Evolutionary conservation across 2,888 invertebrate genomes (phyloP), one percentile per base, ranked within the genome.

Genomic region (Hofmannophila pseudospretella): DNA sequence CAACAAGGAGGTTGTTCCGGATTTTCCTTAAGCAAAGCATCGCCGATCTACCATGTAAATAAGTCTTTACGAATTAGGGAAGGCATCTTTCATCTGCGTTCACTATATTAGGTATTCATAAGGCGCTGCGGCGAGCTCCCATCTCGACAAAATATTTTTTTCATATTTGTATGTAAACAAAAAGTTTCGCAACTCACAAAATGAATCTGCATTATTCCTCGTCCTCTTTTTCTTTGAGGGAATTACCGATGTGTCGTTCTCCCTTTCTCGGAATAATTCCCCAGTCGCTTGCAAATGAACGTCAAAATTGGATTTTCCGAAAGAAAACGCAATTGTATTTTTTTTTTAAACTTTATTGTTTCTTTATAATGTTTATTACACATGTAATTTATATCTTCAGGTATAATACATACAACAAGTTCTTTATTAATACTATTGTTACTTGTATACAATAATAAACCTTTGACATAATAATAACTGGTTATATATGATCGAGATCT

Each of bases 361-460:
- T 84, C 73, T 77, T 84, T 76, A 80, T 82, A 82, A 82, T 84
- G 75, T 80, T 82, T 73, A 81, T 81, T 77, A 82, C 79, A 85
- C 81, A 78, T 77, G 74, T 82, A 84, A 67, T 73, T 78, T 73
- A 75, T 73, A 70, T 66, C 57, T 66, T 66, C 66, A 74, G 62
- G 58, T 54, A 49, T 53, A 52, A 71, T 82, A 80, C 81, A 77
- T 81, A 82, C 81, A 85, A 85, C 84, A 82, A 82, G 67, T 77
- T 71, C 5, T 16, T 74, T 67, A 65, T 74, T 69, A 66, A 73
- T 70, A 67, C 78, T 82, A 82, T 81, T 78, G 77, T 82, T 81
- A 84, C 60, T 74, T 80, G 82, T 81, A 78, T 80, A 85, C 79
- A 81, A 81, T 82, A 78, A 84, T 85, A 85, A 85, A 85, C 80